Conservation (phyloP, 2,113 vertebrate genomes). For the Barbus barbus region DNA sequence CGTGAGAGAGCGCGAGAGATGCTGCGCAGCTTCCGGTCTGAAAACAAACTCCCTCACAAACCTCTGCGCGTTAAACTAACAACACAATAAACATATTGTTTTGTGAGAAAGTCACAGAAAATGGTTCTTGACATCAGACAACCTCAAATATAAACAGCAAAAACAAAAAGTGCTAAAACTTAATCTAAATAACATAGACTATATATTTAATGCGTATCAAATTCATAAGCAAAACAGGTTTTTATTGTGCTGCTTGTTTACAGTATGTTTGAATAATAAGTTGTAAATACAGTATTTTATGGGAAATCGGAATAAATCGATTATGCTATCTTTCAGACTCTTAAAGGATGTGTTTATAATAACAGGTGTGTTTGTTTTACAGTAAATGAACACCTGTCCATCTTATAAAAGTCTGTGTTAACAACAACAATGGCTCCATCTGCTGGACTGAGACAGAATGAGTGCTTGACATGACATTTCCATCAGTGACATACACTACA, state of each 20-base stretch:
- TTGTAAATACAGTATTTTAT: no score
- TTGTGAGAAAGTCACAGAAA: background rate
- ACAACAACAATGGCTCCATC: constrained; percentile 33
- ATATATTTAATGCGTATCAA: background rate
- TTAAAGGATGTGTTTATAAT: constrained; percentile 3
- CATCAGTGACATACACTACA: no score
- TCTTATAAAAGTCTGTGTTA: background rate
- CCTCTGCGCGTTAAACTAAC: background rate
- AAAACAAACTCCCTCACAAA: constrained; percentile 51
- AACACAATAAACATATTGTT: background rate
- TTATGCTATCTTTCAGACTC: background rate
- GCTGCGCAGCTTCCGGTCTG: constrained; percentile 50
- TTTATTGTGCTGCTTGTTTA: no score
- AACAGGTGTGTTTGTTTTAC: background rate
- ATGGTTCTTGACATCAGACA: no score
- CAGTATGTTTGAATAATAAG: no score
- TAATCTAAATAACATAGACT: background rate
- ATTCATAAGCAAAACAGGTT: background rate
- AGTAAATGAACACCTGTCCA: background rate
- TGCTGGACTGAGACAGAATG: constrained; percentile 18
- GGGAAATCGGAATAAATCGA: no score
- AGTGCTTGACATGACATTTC: background rate
- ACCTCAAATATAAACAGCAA: no score
- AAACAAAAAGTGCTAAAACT: background rate
- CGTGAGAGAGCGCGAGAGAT: constrained; percentile 7